Base-by-base conservation (phyloP, 2,113 vertebrate genomes). In the Chrysemys picta region DNA sequence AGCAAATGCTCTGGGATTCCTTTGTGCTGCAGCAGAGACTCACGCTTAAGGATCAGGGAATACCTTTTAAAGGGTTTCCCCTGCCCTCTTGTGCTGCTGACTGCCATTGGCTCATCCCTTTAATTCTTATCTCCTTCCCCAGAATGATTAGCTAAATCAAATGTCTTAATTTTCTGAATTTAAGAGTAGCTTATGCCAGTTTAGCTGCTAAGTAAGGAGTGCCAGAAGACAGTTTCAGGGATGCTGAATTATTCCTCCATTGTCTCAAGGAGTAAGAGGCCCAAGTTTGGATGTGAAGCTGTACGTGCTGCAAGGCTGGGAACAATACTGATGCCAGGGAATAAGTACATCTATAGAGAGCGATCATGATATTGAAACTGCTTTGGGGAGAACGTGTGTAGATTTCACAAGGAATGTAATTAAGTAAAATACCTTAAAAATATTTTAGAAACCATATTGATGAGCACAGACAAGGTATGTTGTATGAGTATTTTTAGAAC, bases 111-210 rank as follows among this genome's bases (percentile, higher is more conserved):
- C 35, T 85, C 47, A 79, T 91, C 50, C 14, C 84, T 91, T 90
- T 95, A 80, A 89, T 97, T 97, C 84, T 95, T 88, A 82, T 82
- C 69, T 95, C 49, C 65, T 87, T 84, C 2, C 5, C n/a, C 38
- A 85, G 85, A 82, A 59, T 88, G 78, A 54, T 31, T 47, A 91
- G n/a, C 90, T 96, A 75, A 95, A 82, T 83, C 80, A 49, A 81
- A 12, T 92, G 45, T 79, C 53, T 91, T 92, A 62, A 72, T 94
- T 90, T 79, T 93, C 75, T 92, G 42, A 50, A 27, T 89, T 91
- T 91, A 62, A 31, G 56, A 54, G 87, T 62, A 88, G 56, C 21
- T 72, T 56, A 35, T 84, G 6, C 79, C 29, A 57, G 12, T 83
- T 10, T 8, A 10, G 29, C 45, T 89, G 69, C 45, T 87, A 80